These are phyloP conservation scores for Iguana delicatissima DNA, from an alignment of 2,797 vertebrate genomes.

Conservation along the genomic window DNA sequence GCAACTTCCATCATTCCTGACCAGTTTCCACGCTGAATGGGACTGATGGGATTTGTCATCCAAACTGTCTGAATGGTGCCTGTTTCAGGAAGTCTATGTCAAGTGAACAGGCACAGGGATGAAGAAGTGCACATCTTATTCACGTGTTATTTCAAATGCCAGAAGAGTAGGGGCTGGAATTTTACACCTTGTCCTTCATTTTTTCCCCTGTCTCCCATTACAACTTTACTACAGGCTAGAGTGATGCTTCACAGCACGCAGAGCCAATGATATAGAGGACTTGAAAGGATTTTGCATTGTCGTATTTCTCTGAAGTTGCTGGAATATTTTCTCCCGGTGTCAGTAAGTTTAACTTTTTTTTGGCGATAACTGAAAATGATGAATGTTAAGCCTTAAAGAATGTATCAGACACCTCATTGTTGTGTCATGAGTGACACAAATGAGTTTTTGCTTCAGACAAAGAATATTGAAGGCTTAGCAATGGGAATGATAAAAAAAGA, in stretches of 20 bases:
- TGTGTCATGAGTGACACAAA: slow-evolving; percentile 32
- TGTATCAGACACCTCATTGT: slow-evolving; percentile 25
- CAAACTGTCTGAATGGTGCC: neutral
- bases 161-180: neutral
- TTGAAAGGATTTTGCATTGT: slow-evolving; percentile 23
- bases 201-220: neutral
- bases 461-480: slow-evolving; percentile 1
- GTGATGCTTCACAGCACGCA: neutral
- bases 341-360: slow-evolving; percentile 12
- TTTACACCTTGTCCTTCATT: neutral
- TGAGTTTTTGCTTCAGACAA: slow-evolving; percentile 26
- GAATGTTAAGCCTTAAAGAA: slow-evolving; percentile 40
- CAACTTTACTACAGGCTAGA: slow-evolving; percentile 6
- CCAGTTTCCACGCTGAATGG: neutral
- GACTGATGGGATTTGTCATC: neutral
- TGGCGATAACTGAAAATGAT: slow-evolving; percentile 28
- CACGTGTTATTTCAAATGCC: neutral
- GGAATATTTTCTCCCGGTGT: slow-evolving; percentile 35
- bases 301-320: slow-evolving; percentile 23
- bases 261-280: slow-evolving; percentile 4
- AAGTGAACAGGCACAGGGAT: neutral
- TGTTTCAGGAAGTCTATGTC: neutral
- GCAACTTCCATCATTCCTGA: neutral
- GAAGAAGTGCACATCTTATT: neutral
- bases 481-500: slow-evolving; percentile 1